Conservation (phyloP, 1,140 invertebrate species). For the Procambarus virginalis region DNA sequence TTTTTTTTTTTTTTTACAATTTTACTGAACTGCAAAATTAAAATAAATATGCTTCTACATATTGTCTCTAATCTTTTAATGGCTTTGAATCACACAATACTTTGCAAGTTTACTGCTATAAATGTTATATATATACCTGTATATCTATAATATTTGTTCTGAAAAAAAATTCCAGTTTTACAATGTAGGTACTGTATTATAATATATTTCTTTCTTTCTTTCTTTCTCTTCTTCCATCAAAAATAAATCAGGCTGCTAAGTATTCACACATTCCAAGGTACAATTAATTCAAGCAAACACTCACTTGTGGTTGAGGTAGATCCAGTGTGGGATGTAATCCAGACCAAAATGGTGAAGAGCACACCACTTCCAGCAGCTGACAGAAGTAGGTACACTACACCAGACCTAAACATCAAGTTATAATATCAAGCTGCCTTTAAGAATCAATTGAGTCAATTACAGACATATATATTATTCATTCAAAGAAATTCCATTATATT, state of each 20-base stretch:
- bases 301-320: conserved; percentile 91
- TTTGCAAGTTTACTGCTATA: too few relatives aligned
- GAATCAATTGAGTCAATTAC: too few relatives aligned
- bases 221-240: not conserved
- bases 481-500: too few relatives aligned
- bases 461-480: too few relatives aligned
- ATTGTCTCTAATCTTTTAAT: too few relatives aligned
- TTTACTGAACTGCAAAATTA: too few relatives aligned
- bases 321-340: conserved; percentile 97
- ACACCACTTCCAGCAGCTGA: conserved; percentile 89
- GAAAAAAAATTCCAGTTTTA: not conserved
- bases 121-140: too few relatives aligned
- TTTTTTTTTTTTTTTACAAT: too few relatives aligned
- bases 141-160: too few relatives aligned
- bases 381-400: conserved; percentile 87
- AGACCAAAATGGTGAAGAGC: conserved; percentile 91
- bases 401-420: conserved; percentile 76
- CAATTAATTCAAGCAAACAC: not conserved
- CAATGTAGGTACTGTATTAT: not conserved
- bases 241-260: not conserved
- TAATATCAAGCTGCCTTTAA: not conserved
- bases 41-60: too few relatives aligned
- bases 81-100: too few relatives aligned
- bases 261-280: not conserved
- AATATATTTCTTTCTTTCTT: not conserved